phyloP scores from a whole-genome alignment of 2,113 vertebrate species.

The Malurus cyaneus region DNA sequence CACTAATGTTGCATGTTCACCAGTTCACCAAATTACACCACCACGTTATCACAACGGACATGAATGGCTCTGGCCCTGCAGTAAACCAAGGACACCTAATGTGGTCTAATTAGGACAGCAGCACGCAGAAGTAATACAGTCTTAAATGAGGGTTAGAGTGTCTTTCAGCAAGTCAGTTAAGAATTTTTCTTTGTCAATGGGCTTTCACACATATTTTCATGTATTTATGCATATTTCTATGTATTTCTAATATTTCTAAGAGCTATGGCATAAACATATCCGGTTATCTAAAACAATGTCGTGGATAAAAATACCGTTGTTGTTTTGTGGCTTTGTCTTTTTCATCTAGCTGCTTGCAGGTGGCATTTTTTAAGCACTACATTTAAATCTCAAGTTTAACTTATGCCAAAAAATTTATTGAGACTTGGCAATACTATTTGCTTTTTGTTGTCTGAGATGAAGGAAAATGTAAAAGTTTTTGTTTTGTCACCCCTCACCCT shows the following conservation, averaged over 20 bases:
- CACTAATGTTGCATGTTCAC: slow-evolving; percentile 17
- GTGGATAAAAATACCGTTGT: not conserved
- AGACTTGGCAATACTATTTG: not conserved
- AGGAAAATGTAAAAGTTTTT: not conserved
- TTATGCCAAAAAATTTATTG: not conserved
- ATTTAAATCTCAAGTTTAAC: slow-evolving; percentile 29
- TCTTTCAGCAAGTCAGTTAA: not conserved
- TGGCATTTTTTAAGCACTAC: not conserved
- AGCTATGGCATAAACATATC: not conserved
- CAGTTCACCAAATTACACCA: slow-evolving; percentile 13
- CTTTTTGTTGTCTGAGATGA: not conserved
- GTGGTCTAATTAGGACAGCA: slow-evolving; percentile 40
- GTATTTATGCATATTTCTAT: not conserved
- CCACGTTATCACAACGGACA: not conserved
- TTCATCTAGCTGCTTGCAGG: not conserved
- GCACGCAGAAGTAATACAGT: slow-evolving; percentile 1
- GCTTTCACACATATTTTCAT: not conserved
- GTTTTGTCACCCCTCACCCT: not conserved
- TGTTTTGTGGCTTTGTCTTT: not conserved
- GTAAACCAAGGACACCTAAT: slow-evolving; percentile 15
- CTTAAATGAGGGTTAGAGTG: slow-evolving; percentile 25
- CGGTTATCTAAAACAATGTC: not conserved
- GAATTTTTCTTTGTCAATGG: not conserved
- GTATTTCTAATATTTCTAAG: not conserved
- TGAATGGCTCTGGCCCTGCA: not conserved